Evolutionary conservation across 2,888 invertebrate genomes (phyloP).

Genomic region (Tricholauxania praeusta): DNA sequence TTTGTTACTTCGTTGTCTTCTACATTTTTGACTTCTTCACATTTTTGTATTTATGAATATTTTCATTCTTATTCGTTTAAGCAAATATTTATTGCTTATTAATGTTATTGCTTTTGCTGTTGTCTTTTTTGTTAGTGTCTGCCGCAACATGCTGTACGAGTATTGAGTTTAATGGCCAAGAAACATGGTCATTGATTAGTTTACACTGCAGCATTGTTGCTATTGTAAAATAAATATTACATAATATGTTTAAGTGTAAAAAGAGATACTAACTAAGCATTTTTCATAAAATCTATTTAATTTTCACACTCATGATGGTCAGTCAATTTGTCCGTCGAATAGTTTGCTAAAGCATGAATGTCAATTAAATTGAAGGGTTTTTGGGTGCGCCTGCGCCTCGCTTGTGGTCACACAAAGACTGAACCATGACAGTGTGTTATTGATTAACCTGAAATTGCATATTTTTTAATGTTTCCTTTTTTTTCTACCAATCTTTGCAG

Average conservation of each 20-base stretch:
- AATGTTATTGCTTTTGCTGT: constrained; percentile 4
- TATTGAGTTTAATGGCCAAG: constrained; percentile 39
- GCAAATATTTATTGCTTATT: neutral
- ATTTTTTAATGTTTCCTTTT: neutral
- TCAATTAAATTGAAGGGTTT: too few relatives aligned
- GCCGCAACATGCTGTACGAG: neutral
- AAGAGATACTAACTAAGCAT: too few relatives aligned
- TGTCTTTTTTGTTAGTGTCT: constrained; percentile 13
- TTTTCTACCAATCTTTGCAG: constrained; percentile 51
- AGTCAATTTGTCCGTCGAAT: too few relatives aligned
- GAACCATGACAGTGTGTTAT: too few relatives aligned
- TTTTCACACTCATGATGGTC: too few relatives aligned
- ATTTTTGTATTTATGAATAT: neutral
- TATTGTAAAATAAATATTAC: constrained; percentile 24
- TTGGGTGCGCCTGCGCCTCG: too few relatives aligned
- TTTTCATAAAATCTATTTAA: too few relatives aligned
- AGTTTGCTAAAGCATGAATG: too few relatives aligned
- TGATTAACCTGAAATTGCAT: too few relatives aligned
- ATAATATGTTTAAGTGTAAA: neutral
- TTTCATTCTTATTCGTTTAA: neutral
- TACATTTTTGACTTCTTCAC: neutral
- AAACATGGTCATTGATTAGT: constrained; percentile 39
- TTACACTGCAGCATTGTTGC: neutral
- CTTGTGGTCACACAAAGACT: too few relatives aligned
- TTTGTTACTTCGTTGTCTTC: neutral